A percentile compares a stretch with the other conserved stretches of the same genome.
These are phyloP conservation scores for Cistogaster globosa DNA, from an alignment of 2,888 invertebrate species.

Conservation along the genomic window DNA sequence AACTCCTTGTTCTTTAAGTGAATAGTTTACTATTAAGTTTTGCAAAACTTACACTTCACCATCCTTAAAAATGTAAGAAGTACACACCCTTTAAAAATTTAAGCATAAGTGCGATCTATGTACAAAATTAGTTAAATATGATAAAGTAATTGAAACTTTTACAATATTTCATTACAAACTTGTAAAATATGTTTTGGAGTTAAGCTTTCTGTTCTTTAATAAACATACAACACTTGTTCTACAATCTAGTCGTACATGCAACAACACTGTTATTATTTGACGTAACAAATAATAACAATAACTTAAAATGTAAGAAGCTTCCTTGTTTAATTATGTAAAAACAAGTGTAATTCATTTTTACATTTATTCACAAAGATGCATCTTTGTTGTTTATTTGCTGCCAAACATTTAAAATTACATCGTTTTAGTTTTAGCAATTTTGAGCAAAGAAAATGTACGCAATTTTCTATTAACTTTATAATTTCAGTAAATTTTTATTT, in stretches of 20 bases:
- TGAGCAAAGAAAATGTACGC: not conserved
- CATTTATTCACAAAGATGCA: not conserved
- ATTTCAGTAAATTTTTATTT: not conserved
- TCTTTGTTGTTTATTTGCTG: not conserved
- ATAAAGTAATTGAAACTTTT: too few relatives aligned
- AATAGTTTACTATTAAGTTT: too few relatives aligned
- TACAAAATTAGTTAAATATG: too few relatives aligned
- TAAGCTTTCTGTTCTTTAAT: too few relatives aligned
- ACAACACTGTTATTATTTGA: not conserved
- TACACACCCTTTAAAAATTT: too few relatives aligned
- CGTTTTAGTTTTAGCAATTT: not conserved
- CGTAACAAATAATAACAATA: slow-evolving; percentile 36
- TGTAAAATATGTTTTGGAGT: too few relatives aligned
- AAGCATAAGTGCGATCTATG: too few relatives aligned
- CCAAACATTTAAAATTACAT: slow-evolving; percentile 24
- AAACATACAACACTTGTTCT: too few relatives aligned
- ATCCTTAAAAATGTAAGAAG: too few relatives aligned
- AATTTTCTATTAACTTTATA: slow-evolving; percentile 16
- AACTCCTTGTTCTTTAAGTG: too few relatives aligned
- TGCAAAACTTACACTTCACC: too few relatives aligned
- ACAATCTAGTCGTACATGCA: not conserved
- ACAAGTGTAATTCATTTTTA: slow-evolving; percentile 20
- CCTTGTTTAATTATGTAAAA: slow-evolving; percentile 38
- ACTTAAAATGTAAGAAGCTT: slow-evolving; percentile 21
- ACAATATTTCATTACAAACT: too few relatives aligned